Conservation (phyloP, 2,888 invertebrate genomes). For the Acanthosepion pharaonis region DNA sequence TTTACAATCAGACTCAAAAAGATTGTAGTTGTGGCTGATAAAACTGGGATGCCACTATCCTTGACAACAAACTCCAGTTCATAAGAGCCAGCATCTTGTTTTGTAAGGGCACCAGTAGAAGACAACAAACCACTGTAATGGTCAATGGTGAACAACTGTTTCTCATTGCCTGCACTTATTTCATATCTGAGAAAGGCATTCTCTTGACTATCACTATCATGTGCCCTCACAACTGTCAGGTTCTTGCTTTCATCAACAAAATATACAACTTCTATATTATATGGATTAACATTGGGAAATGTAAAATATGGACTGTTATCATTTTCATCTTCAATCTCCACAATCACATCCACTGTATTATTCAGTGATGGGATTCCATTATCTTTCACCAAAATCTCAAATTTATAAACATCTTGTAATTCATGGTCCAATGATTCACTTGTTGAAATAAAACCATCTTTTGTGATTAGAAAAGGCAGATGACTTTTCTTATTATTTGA, state of each 20-base stretch:
- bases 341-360: slow-evolving; percentile 23
- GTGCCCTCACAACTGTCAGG: slow-evolving; percentile 12
- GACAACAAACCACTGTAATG: slow-evolving; percentile 12
- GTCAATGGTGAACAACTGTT: slow-evolving; percentile 33
- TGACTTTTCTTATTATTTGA: not conserved
- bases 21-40: slow-evolving; percentile 6
- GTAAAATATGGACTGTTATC: slow-evolving; percentile 33
- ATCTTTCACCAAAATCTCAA: not conserved
- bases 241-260: slow-evolving; percentile 22
- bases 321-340: slow-evolving; percentile 33
- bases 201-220: slow-evolving; percentile 15
- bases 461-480: not conserved
- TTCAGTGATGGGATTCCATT: slow-evolving; percentile 33
- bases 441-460: slow-evolving; percentile 33
- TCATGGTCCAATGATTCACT: slow-evolving; percentile 33
- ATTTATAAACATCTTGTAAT: slow-evolving; percentile 8
- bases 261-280: not conserved
- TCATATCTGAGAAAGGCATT: slow-evolving; percentile 11
- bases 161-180: slow-evolving; percentile 21
- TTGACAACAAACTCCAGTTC: slow-evolving; percentile 10
- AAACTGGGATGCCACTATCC: not conserved
- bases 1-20: not conserved
- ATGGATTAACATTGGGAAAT: not conserved
- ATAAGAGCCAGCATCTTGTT: slow-evolving; percentile 1
- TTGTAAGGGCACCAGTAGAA: slow-evolving; percentile 33